phyloP scores from a whole-genome alignment of 2,797 vertebrate genomes.

The Smutsia temminckii region DNA sequence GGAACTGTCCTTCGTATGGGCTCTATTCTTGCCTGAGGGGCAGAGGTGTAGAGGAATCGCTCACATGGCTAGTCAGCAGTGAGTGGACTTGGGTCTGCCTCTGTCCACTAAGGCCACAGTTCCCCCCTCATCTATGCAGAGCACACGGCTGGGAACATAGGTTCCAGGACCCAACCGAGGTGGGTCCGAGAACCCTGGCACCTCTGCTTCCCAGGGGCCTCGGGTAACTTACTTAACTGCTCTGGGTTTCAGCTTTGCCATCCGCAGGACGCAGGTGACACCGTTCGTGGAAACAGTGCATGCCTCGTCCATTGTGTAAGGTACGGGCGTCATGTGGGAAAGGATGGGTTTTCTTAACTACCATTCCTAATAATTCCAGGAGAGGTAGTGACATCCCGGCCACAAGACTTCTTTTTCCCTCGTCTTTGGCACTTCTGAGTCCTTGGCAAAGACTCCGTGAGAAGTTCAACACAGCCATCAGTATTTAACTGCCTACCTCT shows the following conservation, averaged over 20 bases:
- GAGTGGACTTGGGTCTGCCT: background rate
- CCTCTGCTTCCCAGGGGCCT: background rate
- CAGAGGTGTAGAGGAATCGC: background rate
- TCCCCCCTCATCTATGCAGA: background rate
- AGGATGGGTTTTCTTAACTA: background rate
- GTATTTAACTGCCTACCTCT: background rate
- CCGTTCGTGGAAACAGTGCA: background rate
- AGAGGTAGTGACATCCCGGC: background rate
- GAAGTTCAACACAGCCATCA: background rate
- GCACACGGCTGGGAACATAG: background rate
- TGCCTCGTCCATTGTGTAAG: background rate
- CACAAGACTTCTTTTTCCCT: background rate
- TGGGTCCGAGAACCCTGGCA: background rate
- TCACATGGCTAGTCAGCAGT: background rate
- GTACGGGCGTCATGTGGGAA: background rate
- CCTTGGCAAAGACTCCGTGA: background rate
- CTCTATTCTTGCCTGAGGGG: background rate
- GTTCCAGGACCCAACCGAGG: background rate
- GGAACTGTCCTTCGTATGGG: background rate
- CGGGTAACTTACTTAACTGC: background rate
- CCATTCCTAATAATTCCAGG: background rate
- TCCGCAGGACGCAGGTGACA: background rate
- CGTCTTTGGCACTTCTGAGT: background rate
- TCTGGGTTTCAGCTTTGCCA: background rate
- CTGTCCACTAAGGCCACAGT: background rate